These are phyloP conservation scores for Plestiodon gilberti DNA, from an alignment of 2,113 vertebrate genomes.

Conservation along the genomic window DNA sequence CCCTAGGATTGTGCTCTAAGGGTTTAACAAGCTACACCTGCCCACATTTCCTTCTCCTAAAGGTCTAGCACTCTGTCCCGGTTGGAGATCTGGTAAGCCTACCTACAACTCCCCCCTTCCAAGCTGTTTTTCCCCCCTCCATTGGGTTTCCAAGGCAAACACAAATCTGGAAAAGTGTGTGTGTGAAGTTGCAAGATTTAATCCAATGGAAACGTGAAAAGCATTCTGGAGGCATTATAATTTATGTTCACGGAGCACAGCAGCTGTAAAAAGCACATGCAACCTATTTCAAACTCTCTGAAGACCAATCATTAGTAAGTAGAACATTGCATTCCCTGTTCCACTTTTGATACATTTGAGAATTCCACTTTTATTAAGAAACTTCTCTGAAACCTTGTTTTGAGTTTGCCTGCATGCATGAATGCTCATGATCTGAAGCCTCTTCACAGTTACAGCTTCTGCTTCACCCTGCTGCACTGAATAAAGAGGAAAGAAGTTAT, in stretches of 20 bases:
- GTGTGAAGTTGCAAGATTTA: too few species aligned
- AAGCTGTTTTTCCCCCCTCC: too few species aligned
- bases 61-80: too few species aligned
- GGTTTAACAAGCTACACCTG: too few species aligned
- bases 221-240: neutral
- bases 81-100: too few species aligned
- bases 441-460: neutral
- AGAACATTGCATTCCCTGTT: too few species aligned
- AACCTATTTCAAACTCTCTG: neutral
- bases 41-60: too few species aligned
- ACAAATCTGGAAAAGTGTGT: too few species aligned
- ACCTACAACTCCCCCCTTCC: too few species aligned
- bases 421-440: too few species aligned
- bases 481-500: neutral
- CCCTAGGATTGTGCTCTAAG: too few species aligned
- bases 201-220: neutral
- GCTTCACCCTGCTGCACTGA: neutral
- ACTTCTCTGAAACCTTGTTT: neutral
- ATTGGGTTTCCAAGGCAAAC: too few species aligned
- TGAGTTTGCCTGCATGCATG: neutral
- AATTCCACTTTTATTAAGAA: neutral
- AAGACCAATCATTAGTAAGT: neutral
- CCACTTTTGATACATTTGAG: neutral
- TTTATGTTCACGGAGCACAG: neutral
- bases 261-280: neutral